Conservation (phyloP, 1,140 invertebrate genomes). For the Aphelenchoides besseyi region DNA sequence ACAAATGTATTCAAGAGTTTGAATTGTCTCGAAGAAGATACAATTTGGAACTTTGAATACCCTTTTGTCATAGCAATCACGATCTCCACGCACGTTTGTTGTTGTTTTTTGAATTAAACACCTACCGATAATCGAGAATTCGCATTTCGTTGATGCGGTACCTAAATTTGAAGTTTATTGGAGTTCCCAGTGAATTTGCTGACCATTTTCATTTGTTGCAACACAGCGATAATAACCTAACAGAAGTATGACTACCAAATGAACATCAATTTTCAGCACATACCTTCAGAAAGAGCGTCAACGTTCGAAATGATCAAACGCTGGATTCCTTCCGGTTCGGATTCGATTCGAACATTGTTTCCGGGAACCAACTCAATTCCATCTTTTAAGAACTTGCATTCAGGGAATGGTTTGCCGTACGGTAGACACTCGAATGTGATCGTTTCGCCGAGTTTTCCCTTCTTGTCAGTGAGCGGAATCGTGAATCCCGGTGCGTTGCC, state of each 20-base stretch:
- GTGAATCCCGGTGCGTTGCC: conserved; percentile 61
- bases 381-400: conserved; percentile 60
- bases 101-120: conserved; percentile 8
- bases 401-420: conserved; percentile 59
- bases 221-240: conserved; percentile 58
- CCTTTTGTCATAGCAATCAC: not conserved
- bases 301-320: conserved; percentile 53
- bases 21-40: no score
- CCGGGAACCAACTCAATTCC: conserved; percentile 53
- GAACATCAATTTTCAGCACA: no score
- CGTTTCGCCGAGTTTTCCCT: conserved; percentile 52
- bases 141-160: conserved; percentile 60
- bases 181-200: no score
- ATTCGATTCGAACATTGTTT: conserved; percentile 53
- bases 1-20: no score
- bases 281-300: conserved; percentile 46
- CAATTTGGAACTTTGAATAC: not conserved
- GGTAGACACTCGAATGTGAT: conserved; percentile 62
- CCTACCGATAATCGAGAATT: conserved; percentile 55
- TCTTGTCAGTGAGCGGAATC: conserved; percentile 54
- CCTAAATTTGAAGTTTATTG: no score
- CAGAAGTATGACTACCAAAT: no score
- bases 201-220: conserved; percentile 60
- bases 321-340: conserved; percentile 55
- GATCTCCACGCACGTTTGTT: conserved; percentile 16